phyloP scores from a whole-genome alignment of 2,113 vertebrate species.

The Willisornis vidua region DNA sequence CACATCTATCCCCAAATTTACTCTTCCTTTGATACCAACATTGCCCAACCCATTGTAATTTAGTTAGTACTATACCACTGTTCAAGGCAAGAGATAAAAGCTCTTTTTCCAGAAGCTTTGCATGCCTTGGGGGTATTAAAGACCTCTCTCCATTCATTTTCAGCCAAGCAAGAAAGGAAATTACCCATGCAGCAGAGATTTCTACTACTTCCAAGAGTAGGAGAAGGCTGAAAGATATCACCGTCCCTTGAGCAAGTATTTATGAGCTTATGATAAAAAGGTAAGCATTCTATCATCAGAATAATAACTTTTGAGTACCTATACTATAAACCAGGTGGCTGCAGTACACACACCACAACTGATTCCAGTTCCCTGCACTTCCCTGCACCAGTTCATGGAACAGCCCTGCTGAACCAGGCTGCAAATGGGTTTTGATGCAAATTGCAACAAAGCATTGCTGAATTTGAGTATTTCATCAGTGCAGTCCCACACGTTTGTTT shows the following conservation, averaged over 20 bases:
- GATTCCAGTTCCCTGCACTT: background rate
- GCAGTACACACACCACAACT: background rate
- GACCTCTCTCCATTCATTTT: background rate
- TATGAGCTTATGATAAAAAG: background rate
- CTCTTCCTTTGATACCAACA: background rate
- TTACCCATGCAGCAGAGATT: background rate
- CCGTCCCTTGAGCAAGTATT: background rate
- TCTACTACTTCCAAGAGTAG: background rate
- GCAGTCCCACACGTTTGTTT: background rate
- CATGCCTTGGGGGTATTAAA: background rate
- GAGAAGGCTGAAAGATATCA: background rate
- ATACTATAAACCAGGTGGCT: background rate
- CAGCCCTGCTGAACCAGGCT: background rate
- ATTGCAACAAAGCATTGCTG: background rate
- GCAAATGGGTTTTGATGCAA: background rate
- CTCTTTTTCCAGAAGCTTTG: background rate
- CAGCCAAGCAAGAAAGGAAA: background rate
- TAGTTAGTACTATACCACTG: background rate
- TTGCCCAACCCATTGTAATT: background rate
- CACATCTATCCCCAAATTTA: background rate
- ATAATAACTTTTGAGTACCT: background rate
- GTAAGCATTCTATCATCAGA: background rate
- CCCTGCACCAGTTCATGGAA: background rate
- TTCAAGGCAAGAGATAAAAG: background rate
- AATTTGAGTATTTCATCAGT: background rate